Evolutionary conservation across 2,113 vertebrate species (phyloP), one percentile per base, ranked within the genome.

Genomic region (Gymnorhina tibicen): DNA sequence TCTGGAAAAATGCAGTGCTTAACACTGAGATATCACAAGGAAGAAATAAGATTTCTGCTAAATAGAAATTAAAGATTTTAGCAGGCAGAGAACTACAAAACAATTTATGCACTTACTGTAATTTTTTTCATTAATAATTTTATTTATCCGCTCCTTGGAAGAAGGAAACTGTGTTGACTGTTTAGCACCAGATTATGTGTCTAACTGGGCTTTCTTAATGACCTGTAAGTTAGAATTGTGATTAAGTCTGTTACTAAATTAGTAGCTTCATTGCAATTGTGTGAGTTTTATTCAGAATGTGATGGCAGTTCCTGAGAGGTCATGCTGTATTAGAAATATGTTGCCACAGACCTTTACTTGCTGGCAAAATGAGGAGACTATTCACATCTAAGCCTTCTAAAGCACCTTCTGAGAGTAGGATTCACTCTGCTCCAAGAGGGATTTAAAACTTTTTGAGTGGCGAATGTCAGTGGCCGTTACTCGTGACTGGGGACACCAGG

Each of bases 141-240:
- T 86, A 41, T 86, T 91, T 83, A 52, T 74, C 53, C 0, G 0
- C 22, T 82, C 49, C 67, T 87, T 73, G 63, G 91, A 89, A 86
- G 94, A 93, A 95, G 60, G 55, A 96, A 86, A 70, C 0, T 6
- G 4, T 67, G 35, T 87, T 24, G 27, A 49, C n/a, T 47, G 22
- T 87, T 96, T 72, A 87, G 82, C 33, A 75, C 27, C 33, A 67
- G 44, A 37, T 56, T 28, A 7, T 18, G 10, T 39, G n/a, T 37
- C 41, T 86, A 89, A 92, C 75, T 86, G 64, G 58, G n/a, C 89
- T 95, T 96, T 93, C 53, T 77, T 85, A 60, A 76, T 63, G 66
- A 85, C 78, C 7, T 67, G 69, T 69, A 66, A 95, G 64, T 96
- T 93, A 87, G 83, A 95, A 74, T 26, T 79, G 66, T 79, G 81